Evolutionary conservation across 2,888 invertebrate species (phyloP), one percentile per base, ranked within the genome.

Genomic region (Athalia circularis): DNA sequence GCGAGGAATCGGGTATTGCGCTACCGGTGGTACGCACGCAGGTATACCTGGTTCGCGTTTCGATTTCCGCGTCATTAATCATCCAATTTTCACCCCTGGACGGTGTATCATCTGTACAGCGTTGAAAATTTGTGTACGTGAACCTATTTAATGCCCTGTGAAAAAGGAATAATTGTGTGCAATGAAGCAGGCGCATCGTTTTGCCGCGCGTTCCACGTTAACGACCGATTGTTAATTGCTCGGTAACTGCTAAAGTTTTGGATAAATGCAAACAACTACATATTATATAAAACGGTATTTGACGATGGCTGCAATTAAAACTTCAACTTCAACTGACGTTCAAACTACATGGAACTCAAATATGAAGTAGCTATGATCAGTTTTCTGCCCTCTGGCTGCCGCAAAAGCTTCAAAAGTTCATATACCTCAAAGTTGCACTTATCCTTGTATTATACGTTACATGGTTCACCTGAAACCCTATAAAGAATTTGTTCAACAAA

Each of bases 151-250:
- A 29, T 29, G 2, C 29, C 29, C 29, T 29, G 15, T 59, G 43
- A 13, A 47, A 59, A 59, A 72, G 43, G 9, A 72, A 59, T 59
- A 47, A 72, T 72, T 59, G 0, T 3, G 13, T 59, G 47, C 59
- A 72, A 72, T 59, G 59, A 13, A 59, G 45, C 72, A 47, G 47
- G 47, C n/a, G 47, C n/a, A 57, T 57, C 8, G 47, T 47, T 29
- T 29, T 2, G 6, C 29, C 29, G 29, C 29, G 29, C 29, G 29
- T 29, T 29, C 2, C 29, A 29, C 65, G 15, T 45, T 13, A 59
- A 59, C 52, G 59, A 15, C 6, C 43, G 72, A 72, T 59, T 72
- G 72, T 59, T 72, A 57, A 72, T 72, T 72, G 59, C 72, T 47
- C 5, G 72, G 59, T 70, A 70, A 70, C 5, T 29, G 57, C 54